phyloP scores from a whole-genome alignment of 2,797 vertebrate species.

The Argentina silus region DNA sequence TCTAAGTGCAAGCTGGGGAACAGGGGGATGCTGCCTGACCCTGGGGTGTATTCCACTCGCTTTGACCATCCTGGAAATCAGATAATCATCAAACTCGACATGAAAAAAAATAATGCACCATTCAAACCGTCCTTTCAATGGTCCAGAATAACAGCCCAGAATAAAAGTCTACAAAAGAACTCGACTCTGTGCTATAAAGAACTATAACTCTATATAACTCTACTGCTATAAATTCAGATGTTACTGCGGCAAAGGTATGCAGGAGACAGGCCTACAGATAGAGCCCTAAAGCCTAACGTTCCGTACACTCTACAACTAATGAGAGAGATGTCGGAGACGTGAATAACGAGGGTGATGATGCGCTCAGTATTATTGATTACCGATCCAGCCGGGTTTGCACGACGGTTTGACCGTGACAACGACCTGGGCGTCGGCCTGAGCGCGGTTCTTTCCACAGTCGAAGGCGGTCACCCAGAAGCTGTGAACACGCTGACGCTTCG shows the following conservation, averaged over 20 bases:
- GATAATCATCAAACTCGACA: constrained; percentile 15
- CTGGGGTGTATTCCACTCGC: constrained; percentile 94
- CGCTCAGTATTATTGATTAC: constrained; percentile 70
- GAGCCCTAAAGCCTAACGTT: too few species aligned
- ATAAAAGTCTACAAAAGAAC: too few species aligned
- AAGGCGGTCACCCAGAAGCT: constrained; percentile 98
- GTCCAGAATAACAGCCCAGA: too few species aligned
- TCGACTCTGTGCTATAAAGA: too few species aligned
- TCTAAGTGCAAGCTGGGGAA: constrained; percentile 95
- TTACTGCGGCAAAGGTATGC: too few species aligned
- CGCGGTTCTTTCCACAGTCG: constrained; percentile 97
- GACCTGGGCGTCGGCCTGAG: constrained; percentile 94
- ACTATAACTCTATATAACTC: too few species aligned
- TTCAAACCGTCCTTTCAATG: too few species aligned
- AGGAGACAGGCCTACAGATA: too few species aligned
- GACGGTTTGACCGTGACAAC: constrained; percentile 96
- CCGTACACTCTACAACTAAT: background rate
- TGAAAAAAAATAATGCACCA: background rate
- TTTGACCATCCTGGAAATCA: constrained; percentile 90
- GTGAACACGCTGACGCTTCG: constrained; percentile 87
- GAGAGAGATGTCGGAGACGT: background rate
- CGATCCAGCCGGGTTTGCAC: constrained; percentile 98
- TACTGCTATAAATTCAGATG: too few species aligned
- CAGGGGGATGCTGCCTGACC: constrained; percentile 89
- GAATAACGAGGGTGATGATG: constrained; percentile 1